A percentile compares a stretch with the other conserved stretches of the same genome.
Evolutionary conservation across 2,113 vertebrate species (phyloP).

Genomic region (Collichthys lucidus): DNA sequence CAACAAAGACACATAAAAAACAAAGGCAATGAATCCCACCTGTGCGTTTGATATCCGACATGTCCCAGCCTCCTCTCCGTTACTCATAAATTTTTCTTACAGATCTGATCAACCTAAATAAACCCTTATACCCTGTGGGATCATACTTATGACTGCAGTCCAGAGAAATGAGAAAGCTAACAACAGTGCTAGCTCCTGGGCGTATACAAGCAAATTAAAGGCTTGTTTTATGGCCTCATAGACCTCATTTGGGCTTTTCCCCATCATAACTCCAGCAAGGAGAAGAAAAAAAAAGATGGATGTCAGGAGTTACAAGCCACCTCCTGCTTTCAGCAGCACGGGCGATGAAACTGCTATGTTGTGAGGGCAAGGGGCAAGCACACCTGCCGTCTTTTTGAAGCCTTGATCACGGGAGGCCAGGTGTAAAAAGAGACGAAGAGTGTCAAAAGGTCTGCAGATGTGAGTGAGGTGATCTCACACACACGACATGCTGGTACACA

Average conservation of each 20-base stretch:
- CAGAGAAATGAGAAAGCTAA: slow-evolving; percentile 46
- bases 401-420: slow-evolving; percentile 71
- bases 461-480: slow-evolving; percentile 47
- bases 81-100: slow-evolving; percentile 58
- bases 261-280: slow-evolving; percentile 35
- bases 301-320: slow-evolving; percentile 45
- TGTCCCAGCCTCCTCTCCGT: slow-evolving; percentile 20
- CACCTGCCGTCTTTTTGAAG: slow-evolving; percentile 65
- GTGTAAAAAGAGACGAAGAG: slow-evolving; percentile 52
- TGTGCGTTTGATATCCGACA: slow-evolving; percentile 61
- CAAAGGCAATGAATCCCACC: slow-evolving; percentile 59
- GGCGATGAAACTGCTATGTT: slow-evolving; percentile 55
- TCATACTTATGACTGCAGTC: slow-evolving; percentile 44
- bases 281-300: slow-evolving; percentile 29
- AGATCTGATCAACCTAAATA: slow-evolving; percentile 65
- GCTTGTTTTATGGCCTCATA: slow-evolving; percentile 70
- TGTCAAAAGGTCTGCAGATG: slow-evolving; percentile 70
- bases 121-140: slow-evolving; percentile 49
- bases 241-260: slow-evolving; percentile 69
- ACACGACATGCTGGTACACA: slow-evolving; percentile 37
- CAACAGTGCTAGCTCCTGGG: slow-evolving; percentile 58
- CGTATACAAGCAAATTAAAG: slow-evolving; percentile 72
- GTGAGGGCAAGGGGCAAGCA: slow-evolving; percentile 38
- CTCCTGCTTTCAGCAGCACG: slow-evolving; percentile 43
- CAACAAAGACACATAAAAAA: slow-evolving; percentile 43